These are phyloP conservation scores for Sphinx pinastri DNA, from an alignment of 2,888 invertebrate species.

Conservation along the genomic window DNA sequence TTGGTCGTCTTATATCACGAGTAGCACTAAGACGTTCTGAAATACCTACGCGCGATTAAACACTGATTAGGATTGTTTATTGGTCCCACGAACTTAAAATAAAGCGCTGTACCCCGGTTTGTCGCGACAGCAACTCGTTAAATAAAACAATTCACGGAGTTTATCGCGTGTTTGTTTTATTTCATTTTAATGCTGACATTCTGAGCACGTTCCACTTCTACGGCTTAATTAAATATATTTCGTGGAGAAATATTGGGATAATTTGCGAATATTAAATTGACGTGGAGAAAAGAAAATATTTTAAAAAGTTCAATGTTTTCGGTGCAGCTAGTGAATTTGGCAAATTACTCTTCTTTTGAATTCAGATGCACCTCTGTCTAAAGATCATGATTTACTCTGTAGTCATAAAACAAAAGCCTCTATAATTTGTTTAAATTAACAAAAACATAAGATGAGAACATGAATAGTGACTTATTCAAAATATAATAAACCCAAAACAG, in stretches of 20 bases:
- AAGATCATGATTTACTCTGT: too few species aligned
- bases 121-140: slow-evolving; percentile 14
- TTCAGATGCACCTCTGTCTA: too few species aligned
- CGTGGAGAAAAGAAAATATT: slow-evolving; percentile 31
- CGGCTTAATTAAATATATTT: slow-evolving; percentile 20
- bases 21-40: too few species aligned
- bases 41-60: too few species aligned
- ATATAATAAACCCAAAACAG: too few species aligned
- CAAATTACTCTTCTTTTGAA: too few species aligned
- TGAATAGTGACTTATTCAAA: too few species aligned
- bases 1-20: too few species aligned
- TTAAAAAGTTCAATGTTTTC: background rate
- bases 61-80: too few species aligned
- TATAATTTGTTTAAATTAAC: too few species aligned
- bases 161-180: slow-evolving; percentile 24
- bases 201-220: slow-evolving; percentile 7
- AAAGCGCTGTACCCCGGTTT: background rate
- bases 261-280: slow-evolving; percentile 16
- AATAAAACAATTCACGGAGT: slow-evolving; percentile 18
- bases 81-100: background rate
- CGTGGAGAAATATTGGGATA: background rate
- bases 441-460: too few species aligned
- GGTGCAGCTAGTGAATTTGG: background rate
- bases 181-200: slow-evolving; percentile 18
- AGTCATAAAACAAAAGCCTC: too few species aligned